A percentile compares a stretch with the other conserved stretches of the same genome.
Conservation (phyloP, 2,888 invertebrate species). For the Cotesia congregata region DNA sequence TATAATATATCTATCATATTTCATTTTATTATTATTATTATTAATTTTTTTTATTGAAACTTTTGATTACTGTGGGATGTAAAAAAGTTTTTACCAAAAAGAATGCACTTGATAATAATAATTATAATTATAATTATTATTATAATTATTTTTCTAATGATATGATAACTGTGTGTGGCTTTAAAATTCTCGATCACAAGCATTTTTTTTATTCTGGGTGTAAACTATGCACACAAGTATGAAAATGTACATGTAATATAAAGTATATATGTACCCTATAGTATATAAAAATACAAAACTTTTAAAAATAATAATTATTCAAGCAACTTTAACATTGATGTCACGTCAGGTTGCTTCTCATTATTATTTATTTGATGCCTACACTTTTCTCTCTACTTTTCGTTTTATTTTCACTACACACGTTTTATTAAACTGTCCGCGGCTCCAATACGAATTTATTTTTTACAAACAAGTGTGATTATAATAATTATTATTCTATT, state of each 20-base stretch:
- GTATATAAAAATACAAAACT: not conserved
- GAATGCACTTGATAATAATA: not conserved
- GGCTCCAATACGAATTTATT: not conserved
- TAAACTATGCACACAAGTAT: not conserved
- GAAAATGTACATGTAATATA: not conserved
- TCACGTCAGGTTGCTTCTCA: conserved; percentile 19
- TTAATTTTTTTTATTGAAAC: not conserved
- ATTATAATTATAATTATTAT: not conserved
- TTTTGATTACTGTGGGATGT: not conserved
- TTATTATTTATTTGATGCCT: conserved; percentile 25
- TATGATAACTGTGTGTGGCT: not conserved
- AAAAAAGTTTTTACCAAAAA: not conserved
- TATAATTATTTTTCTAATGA: too few relatives aligned
- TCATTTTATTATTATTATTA: not conserved
- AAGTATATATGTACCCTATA: not conserved
- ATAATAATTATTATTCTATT: too few relatives aligned
- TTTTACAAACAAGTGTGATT: not conserved
- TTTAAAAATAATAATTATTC: conserved; percentile 20
- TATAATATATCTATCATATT: conserved; percentile 23
- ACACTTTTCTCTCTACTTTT: conserved; percentile 4
- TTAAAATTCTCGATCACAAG: not conserved
- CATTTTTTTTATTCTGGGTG: conserved; percentile 1
- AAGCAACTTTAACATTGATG: conserved; percentile 13
- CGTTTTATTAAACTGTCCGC: not conserved
- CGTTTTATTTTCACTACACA: conserved; percentile 8